Evolutionary conservation across 2,888 invertebrate species (phyloP), one percentile per base, ranked within the genome.

Genomic region (Eumacrocentrus americanus): DNA sequence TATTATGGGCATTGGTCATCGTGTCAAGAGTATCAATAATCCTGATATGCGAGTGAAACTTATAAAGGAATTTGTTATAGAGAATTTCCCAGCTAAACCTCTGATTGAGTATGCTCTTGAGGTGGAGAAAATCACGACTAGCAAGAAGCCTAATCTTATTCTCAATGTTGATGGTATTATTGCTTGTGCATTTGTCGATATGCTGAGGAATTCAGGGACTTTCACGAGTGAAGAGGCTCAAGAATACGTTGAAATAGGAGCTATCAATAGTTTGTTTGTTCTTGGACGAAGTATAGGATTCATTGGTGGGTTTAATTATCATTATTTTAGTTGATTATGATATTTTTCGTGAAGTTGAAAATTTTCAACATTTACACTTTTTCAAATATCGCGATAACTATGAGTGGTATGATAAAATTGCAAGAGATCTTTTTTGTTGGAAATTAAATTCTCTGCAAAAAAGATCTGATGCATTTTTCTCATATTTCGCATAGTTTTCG

Each of bases 101-200:
- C 86, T 99, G n/a, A 87, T 98, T 9, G 87, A 92, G 64, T 99
- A 97, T 82, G 99, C 99, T 1, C 84, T 98, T 9, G 96, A 98
- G 83, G 98, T 99, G 34, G 99, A 99, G 77, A 97, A 98, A 78
- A 95, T 99, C 76, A 99, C 99, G 16, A 99, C 97, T 2, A 91
- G 96, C 72, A 99, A 99, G 87, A 99, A 99, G 83, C 99, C 99
- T n/a, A 99, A 99, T 84, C 87, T 99, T 59, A 99, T 99, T 79
- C 87, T 99, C 63, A 99, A 99, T 82, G 99, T 99, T 16, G 99
- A 99, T 83, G 99, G 99, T 58, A 92, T 98, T 67, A 98, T 99
- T 72, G 99, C 97, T 0, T 95, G 95, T 40, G 90, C 95, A 12
- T 98, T 99, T 84, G 98, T 99, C 20, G 99, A 99, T 81, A 88